phyloP scores from a whole-genome alignment of 2,888 invertebrate genomes.

The Oxyteleia sp. region DNA sequence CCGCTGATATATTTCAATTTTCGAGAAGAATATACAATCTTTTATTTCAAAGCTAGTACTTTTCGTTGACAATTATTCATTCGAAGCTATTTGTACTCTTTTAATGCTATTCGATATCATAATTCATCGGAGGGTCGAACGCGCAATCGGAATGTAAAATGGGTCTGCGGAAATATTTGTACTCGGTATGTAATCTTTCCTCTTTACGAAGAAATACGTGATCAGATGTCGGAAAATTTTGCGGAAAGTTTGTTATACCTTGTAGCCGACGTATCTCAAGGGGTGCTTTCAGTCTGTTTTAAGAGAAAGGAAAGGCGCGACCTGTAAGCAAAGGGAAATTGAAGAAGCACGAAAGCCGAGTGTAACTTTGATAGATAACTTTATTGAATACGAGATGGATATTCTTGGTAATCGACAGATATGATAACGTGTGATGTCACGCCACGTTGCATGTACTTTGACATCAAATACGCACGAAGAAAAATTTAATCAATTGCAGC shows the following conservation, averaged over 20 bases:
- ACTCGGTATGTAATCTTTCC: slow-evolving; percentile 21
- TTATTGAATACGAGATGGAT: slow-evolving; percentile 9
- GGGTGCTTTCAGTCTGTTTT: background rate
- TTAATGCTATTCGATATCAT: slow-evolving; percentile 10
- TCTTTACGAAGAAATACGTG: slow-evolving; percentile 23
- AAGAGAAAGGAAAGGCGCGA: background rate
- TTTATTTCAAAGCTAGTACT: too few relatives aligned
- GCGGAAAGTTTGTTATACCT: slow-evolving; percentile 11
- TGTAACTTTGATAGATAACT: slow-evolving; percentile 15
- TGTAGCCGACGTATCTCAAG: background rate
- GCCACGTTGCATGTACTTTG: background rate
- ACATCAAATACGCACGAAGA: background rate
- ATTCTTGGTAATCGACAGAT: slow-evolving; percentile 6
- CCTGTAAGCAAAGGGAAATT: slow-evolving; percentile 3
- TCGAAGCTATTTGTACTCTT: background rate
- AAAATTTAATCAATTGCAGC: too few relatives aligned
- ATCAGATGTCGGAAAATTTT: slow-evolving; percentile 23
- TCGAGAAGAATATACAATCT: too few relatives aligned
- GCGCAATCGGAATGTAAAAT: slow-evolving; percentile 10
- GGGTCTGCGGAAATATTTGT: background rate
- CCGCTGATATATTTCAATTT: too few relatives aligned
- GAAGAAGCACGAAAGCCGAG: background rate
- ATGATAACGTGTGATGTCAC: slow-evolving; percentile 6
- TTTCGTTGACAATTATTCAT: too few relatives aligned
- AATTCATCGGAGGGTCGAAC: slow-evolving; percentile 3